phyloP scores from a whole-genome alignment of 2,797 vertebrate species.

The Micropoecilia bifurca region DNA sequence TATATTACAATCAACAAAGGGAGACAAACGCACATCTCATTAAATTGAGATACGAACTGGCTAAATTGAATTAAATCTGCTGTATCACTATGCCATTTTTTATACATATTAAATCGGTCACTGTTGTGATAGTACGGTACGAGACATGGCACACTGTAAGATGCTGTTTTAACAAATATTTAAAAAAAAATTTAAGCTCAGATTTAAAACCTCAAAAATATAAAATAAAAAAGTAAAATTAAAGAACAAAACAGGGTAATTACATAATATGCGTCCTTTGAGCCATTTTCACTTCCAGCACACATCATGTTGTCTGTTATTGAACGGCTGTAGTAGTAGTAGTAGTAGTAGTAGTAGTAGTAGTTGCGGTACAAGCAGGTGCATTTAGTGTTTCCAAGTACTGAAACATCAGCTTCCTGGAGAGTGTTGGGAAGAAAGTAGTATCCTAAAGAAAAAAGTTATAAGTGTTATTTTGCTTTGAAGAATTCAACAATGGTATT shows the following conservation, averaged over 20 bases:
- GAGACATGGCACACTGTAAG: too few relatives aligned
- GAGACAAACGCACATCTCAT: not conserved
- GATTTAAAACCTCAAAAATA: not conserved
- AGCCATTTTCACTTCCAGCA: constrained; percentile 40
- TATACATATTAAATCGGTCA: too few relatives aligned
- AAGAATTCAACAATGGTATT: not conserved
- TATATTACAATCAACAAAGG: not conserved
- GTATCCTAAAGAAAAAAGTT: not conserved
- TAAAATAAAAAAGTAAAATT: not conserved
- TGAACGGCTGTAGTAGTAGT: accelerated
- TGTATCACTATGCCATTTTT: too few relatives aligned
- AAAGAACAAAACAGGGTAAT: not conserved
- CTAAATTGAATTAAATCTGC: not conserved
- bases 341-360: too few relatives aligned
- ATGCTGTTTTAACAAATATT: too few relatives aligned
- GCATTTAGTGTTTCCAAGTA: constrained; percentile 39
- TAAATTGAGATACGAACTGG: not conserved
- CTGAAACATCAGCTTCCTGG: not conserved
- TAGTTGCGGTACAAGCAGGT: not conserved
- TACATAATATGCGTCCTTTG: constrained; percentile 65
- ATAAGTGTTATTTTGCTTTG: not conserved
- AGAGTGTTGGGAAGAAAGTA: too few relatives aligned
- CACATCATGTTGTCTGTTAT: constrained; percentile 63
- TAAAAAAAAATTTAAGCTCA: too few relatives aligned
- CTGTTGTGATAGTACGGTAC: too few relatives aligned